These are phyloP conservation scores for Ceratoteleas bidentatus DNA, from an alignment of 1,140 invertebrate species.

Conservation along the genomic window DNA sequence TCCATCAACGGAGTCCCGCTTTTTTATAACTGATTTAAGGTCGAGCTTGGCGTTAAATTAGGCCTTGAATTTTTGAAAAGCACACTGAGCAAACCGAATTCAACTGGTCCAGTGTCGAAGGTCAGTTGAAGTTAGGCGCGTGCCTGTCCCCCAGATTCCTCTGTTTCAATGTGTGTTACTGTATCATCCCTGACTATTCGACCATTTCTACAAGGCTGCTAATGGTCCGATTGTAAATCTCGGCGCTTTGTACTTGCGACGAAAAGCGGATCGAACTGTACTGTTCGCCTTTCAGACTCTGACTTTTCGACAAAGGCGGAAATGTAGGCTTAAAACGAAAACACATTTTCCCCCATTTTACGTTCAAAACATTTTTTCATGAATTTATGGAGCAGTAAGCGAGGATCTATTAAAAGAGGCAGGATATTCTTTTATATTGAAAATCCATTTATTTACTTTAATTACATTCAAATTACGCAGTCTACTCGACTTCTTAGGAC, in stretches of 20 bases:
- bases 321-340: no score
- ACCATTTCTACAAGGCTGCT: conserved; percentile 6
- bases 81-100: background rate
- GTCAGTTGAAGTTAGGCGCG: background rate
- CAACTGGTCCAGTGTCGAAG: background rate
- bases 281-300: no score
- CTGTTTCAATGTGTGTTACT: conserved; percentile 2
- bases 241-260: background rate
- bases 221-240: conserved; percentile 16
- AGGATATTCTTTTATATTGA: conserved; percentile 67
- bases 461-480: conserved; percentile 70
- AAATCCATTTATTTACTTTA: conserved; percentile 78
- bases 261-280: background rate
- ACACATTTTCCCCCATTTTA: no score
- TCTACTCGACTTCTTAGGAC: conserved; percentile 69
- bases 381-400: no score
- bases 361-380: no score
- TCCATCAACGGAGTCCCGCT: no score
- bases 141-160: background rate
- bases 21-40: background rate
- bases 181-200: conserved; percentile 8
- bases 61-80: conserved; percentile 1
- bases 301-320: no score
- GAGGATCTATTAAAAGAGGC: no score
- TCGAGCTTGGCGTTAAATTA: background rate